Base-by-base conservation (phyloP, 2,888 invertebrate species). In the Synergus itoensis region DNA sequence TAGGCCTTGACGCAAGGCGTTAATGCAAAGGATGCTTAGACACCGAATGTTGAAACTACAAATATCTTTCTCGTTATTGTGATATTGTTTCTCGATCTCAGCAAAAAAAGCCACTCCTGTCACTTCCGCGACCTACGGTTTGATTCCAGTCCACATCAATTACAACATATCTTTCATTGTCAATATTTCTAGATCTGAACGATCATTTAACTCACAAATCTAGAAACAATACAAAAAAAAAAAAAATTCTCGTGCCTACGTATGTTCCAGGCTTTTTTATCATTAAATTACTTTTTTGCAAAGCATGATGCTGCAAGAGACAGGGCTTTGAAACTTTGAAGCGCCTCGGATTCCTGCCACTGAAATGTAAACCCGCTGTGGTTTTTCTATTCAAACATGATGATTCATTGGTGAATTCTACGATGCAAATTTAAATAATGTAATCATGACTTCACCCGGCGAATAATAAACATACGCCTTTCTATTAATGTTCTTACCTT, bases 1-100 rank as follows among this genome's bases (percentile, higher is more conserved):
- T 89, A 85, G 87, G 88, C 81, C 84, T 84, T 81, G 62, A 18
- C 80, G 77, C 69, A 79, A 81, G 82, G 63, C 82, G 84, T 80
- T 79, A 81, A 73, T 79, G 83, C 83, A 82, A 83, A 84, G 82
- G 85, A 85, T 85, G 81, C 83, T 78, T 80, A 75, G 28, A 79
- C 77, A 82, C 79, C 80, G 79, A 81, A 79, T 82, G 80, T 84
- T 77, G 84, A 82, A 84, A 83, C 80, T 73, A 62, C 48, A 78
- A 79, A 77, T 65, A 69, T 63, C n/a, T 14, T 57, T 40, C 18
- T 62, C 36, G 41, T 53, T 77, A 79, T 48, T 53, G 73, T 21
- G 18, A 77, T 40, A 21, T 18, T 65, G 18, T 36, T 18, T 43
- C 21, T 28, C 21, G 5, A 16, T 0, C 40, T 2, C 18, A 67